These are phyloP conservation scores for Micrasema longulum DNA, from an alignment of 1,140 invertebrate genomes.

Conservation along the genomic window DNA sequence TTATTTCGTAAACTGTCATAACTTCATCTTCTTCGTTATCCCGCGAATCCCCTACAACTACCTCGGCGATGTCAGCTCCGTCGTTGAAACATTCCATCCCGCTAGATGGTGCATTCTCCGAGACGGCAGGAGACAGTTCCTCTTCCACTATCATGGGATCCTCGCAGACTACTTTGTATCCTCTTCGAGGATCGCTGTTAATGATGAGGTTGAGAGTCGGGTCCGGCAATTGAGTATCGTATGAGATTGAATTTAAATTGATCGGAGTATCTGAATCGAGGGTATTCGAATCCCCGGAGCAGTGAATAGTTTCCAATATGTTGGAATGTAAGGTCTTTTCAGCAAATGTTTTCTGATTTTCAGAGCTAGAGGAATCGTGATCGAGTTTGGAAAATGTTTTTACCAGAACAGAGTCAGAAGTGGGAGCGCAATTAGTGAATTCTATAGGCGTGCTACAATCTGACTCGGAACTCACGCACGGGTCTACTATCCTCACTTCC, in stretches of 20 bases:
- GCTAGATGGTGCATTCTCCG: slow-evolving; percentile 15
- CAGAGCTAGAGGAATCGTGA: slow-evolving; percentile 29
- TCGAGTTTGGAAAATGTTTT: slow-evolving; percentile 39
- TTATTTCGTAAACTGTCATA: slow-evolving; percentile 66
- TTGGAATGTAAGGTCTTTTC: slow-evolving; percentile 34
- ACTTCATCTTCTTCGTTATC: slow-evolving; percentile 64
- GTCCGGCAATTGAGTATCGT: slow-evolving; percentile 49
- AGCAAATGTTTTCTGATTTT: slow-evolving; percentile 21
- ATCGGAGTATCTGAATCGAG: slow-evolving; percentile 34
- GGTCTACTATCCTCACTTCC: slow-evolving; percentile 64
- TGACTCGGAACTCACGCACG: slow-evolving; percentile 65
- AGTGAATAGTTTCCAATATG: slow-evolving; percentile 33
- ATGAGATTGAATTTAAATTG: slow-evolving; percentile 36
- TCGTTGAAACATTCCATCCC: slow-evolving; percentile 25
- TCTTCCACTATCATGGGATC: slow-evolving; percentile 32
- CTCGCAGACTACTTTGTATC: slow-evolving; percentile 21
- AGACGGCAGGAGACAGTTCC: slow-evolving; percentile 26
- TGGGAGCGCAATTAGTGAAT: slow-evolving; percentile 2
- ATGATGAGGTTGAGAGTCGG: slow-evolving; percentile 46
- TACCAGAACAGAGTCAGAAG: slow-evolving; percentile 20
- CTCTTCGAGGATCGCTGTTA: slow-evolving; percentile 43
- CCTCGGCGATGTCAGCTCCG: slow-evolving; percentile 8
- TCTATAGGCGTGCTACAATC: slow-evolving; percentile 61
- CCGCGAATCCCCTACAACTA: slow-evolving; percentile 13
- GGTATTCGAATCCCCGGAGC: slow-evolving; percentile 29